Evolutionary conservation across 2,113 vertebrate genomes (phyloP).

Genomic region (Baryphthengus martii): DNA sequence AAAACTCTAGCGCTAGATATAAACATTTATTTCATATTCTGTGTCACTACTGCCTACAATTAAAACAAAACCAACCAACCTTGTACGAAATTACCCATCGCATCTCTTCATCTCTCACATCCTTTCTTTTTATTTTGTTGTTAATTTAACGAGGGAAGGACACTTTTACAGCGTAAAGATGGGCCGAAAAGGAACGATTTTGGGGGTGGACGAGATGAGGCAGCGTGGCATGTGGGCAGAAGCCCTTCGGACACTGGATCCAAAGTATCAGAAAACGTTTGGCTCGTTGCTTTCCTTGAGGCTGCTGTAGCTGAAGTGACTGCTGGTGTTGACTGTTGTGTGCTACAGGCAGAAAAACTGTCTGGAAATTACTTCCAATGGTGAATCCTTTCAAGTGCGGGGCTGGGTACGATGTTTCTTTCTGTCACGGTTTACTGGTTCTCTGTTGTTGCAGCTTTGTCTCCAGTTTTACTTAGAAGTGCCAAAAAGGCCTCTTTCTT

Average conservation of each 20-base stretch:
- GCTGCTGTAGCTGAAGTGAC: background rate
- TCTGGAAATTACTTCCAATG: background rate
- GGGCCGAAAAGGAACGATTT: background rate
- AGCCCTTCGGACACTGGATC: background rate
- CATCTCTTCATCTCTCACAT: background rate
- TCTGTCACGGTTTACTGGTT: background rate
- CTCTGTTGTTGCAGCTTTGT: background rate
- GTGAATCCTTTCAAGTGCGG: background rate
- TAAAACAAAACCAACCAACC: background rate
- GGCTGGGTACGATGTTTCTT: background rate
- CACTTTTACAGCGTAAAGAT: background rate
- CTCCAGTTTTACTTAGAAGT: constrained; percentile 16
- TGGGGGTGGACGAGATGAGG: background rate
- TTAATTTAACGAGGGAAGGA: background rate
- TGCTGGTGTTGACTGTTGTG: background rate
- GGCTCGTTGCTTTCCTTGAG: background rate
- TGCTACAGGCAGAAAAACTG: background rate
- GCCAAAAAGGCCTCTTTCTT: constrained; percentile 15
- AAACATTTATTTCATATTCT: background rate
- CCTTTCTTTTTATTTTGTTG: background rate
- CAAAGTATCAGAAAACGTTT: background rate
- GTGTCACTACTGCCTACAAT: background rate
- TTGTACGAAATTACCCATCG: background rate
- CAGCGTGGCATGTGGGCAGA: background rate
- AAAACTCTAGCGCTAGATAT: background rate